Base-by-base conservation (phyloP, 1,140 invertebrate genomes). In the Cydia amplana region DNA sequence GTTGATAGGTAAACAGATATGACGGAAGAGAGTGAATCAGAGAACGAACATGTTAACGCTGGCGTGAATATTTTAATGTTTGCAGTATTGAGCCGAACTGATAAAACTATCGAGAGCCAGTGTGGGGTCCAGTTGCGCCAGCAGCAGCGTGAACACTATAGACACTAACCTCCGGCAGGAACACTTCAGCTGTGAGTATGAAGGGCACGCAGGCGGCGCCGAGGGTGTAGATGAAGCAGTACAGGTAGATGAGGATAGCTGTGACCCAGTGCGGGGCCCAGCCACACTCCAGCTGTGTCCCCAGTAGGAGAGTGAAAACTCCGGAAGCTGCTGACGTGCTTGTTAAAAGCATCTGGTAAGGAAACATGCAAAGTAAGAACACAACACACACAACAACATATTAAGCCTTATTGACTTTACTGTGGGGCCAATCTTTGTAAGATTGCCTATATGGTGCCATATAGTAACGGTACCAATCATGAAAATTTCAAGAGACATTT, bases 231-330 rank as follows among this genome's bases (percentile, higher is more conserved):
- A 87, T 76, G 20, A 91, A 89, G 46, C 84, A 80, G 76, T 85
- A 91, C 0, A 64, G 78, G 73, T 91, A 92, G 25, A 92, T 92
- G 4, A 87, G 18, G 12, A 85, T 72, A 0, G 83, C 85, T 0
- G 90, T 92, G 72, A 87, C 82, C 87, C 86, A 89, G 36, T 84
- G 81, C 0, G 90, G 88, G 0, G 81, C 88, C 84, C 85, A 91
- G 49, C 78, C 79, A 7, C 79, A 72, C 2, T 85, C 82, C 20
- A 92, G 81, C 70, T 92, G 89, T 0, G 80, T 77, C 1, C 88
- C 90, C 0, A 91, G 78, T 0, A 90, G 72, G 0, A 87, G 74
- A 1, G 80, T 85, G 75, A 85, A 88, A 10, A 88, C 65, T 0
- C 85, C 88, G 0, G 89, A 85, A 0, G 76, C 78, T 1, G 81